Evolutionary conservation across 2,888 invertebrate genomes (phyloP), one percentile per base, ranked within the genome.

Genomic region (Agrochola litura): DNA sequence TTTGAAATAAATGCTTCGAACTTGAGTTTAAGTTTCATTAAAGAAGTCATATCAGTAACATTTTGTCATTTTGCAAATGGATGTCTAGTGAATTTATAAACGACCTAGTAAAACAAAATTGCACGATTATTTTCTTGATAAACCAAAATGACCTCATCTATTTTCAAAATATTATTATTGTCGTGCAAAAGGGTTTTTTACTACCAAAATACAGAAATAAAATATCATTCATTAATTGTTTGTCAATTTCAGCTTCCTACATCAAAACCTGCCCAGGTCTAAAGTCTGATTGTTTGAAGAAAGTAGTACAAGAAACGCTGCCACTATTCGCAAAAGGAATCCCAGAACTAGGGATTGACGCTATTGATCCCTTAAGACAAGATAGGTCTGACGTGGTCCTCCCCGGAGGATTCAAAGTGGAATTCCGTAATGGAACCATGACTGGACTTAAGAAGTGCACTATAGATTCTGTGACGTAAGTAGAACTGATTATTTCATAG

Each of bases 361-460:
- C 92, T 0, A 86, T 91, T 12, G 95, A 95, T 73, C 95, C 95
- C 30, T 76, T 95, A 6, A 72, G 10, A 8, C 82, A 91, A 58
- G 91, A 93, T 6, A 60, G 83, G 22, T 79, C 94, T 1, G 83
- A 88, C 0, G 54, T 95, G 12, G 83, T 90, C 0, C 87, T 95
- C 0, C 92, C 95, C 0, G 95, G 95, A 16, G 91, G 89, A 0
- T 91, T 96, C 10, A 93, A 92, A 82, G 83, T 95, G 10, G 88
- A 92, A 22, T 85, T 95, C 4, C 79, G 76, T 12, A 90, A 95
- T 77, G 95, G 94, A 49, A 85, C 83, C n/a, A 61, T 92, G 56
- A 93, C 92, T 58, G 96, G 96, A 12, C 76, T 95, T n/a, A 91
- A 88, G 69, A 95, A 95, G 78, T 96, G 96, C 68, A 80, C 85